Conservation (phyloP, 2,888 invertebrate genomes). For the Neoaliturus tenellus region DNA sequence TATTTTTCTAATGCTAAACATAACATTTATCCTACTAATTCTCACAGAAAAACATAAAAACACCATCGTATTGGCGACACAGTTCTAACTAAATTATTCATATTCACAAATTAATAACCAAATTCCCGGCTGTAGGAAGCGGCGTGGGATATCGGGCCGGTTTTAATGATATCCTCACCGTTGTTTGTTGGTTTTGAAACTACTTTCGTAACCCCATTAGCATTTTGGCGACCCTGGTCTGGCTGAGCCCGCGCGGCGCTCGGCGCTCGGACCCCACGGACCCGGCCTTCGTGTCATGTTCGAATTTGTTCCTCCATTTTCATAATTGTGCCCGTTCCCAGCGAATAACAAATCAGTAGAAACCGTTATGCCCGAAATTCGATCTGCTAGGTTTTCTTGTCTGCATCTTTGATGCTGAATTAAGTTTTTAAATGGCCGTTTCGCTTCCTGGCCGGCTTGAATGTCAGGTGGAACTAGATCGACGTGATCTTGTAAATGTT, state of each 20-base stretch:
- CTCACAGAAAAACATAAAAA: too few species aligned
- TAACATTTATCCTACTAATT: too few species aligned
- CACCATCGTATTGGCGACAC: too few species aligned
- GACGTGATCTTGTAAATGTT: too few species aligned
- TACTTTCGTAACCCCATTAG: conserved; percentile 12
- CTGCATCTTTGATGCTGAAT: background rate
- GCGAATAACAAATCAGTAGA: conserved; percentile 33
- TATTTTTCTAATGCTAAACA: too few species aligned
- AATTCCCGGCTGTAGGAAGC: background rate
- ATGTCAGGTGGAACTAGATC: background rate
- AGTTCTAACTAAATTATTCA: background rate
- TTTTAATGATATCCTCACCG: conserved; percentile 15
- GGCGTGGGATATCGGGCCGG: background rate
- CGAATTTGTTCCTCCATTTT: conserved; percentile 30
- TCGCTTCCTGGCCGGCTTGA: background rate
- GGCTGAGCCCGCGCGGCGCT: too few species aligned
- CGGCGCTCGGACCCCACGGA: too few species aligned
- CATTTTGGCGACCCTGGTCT: conserved; percentile 1
- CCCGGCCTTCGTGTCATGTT: conserved; percentile 26
- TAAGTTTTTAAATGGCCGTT: background rate
- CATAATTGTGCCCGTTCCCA: conserved; percentile 33
- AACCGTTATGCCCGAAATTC: background rate
- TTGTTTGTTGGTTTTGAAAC: conserved; percentile 33
- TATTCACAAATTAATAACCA: background rate
- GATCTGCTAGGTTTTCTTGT: conserved; percentile 14